A percentile compares a stretch with the other conserved stretches of the same genome.
Evolutionary conservation across 2,797 vertebrate species (phyloP).

Genomic region (Urophycis tenuis): DNA sequence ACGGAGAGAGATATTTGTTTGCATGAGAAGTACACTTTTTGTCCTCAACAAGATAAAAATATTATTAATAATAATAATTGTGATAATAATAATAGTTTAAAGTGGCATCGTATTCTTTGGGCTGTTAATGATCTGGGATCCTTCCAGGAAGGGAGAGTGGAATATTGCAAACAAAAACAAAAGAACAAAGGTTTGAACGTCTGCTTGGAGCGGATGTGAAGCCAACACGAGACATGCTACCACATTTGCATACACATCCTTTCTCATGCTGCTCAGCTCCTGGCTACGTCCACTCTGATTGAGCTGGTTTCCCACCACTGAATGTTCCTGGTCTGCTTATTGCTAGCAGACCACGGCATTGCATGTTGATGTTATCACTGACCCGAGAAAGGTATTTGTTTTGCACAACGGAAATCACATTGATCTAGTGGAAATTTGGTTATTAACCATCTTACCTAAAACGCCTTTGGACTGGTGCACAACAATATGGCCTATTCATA

Average conservation of each 20-base stretch:
- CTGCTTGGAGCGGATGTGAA: neutral
- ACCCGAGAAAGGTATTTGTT: constrained; percentile 30
- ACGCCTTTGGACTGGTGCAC: constrained; percentile 42
- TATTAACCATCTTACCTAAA: constrained; percentile 28
- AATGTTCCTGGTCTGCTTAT: constrained; percentile 42
- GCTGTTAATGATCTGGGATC: neutral
- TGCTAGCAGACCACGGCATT: constrained; percentile 42
- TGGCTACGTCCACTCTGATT: neutral
- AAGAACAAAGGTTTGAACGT: neutral
- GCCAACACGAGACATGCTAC: neutral
- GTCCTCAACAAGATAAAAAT: neutral
- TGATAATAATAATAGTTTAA: neutral
- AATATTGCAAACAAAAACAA: constrained; percentile 33
- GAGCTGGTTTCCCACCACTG: constrained; percentile 11
- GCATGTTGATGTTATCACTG: constrained; percentile 42
- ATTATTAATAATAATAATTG: neutral
- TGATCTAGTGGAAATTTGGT: constrained; percentile 32
- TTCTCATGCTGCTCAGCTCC: neutral
- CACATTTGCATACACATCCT: neutral
- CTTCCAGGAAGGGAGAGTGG: neutral
- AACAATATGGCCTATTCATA: constrained; percentile 28
- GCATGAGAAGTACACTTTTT: neutral
- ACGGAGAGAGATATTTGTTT: neutral
- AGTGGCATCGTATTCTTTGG: neutral
- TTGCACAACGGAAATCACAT: constrained; percentile 34